Base-by-base conservation (phyloP, 2,888 invertebrate species). In the Tetanocera ferruginea region DNA sequence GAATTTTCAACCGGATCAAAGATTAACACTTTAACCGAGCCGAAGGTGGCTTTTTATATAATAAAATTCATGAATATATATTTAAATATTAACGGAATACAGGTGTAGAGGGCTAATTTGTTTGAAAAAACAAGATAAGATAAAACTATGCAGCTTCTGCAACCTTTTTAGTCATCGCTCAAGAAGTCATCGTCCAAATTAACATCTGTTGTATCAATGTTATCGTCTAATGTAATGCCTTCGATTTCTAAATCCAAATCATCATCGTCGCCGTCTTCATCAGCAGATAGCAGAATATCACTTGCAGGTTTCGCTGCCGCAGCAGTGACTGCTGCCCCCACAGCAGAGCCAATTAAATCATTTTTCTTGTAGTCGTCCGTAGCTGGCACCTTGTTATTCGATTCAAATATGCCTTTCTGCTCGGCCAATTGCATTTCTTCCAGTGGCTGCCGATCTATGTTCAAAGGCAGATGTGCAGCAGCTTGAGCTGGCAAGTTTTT, bases 221-320 rank as follows among this genome's bases (percentile, higher is more conserved):
- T 93, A 81, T 95, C 95, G 87, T 97, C 96, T 37, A 97, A 90
- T 82, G 93, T 93, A 83, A 96, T 92, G 82, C 94, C 95, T 82
- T 96, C 96, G 74, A 97, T 92, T 89, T 97, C 97, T 70, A 95
- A 90, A 87, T 97, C 97, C 57, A 97, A 90, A 85, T 97, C 97
- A 85, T 93, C 83, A 85, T 97, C 96, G 60, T 96, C 90, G 85
- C 96, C 96, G 84, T 92, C 82, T 82, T 83, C 84, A 37, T 76
- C 78, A 28, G 82, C 81, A 31, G 57, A 77, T 17, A 76, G 31
- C 19, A 8, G 19, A 11, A 75, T 11, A 17, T 76, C 75, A 49
- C 76, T 52, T 51, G 70, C 71, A 37, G 78, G 73, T 66, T 76
- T 52, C 57, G 70, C 28, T 19, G 72, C 62, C 14, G 71, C 19